A percentile compares a stretch with the other conserved stretches of the same genome.
These are phyloP conservation scores for Sphaeramia orbicularis DNA, from an alignment of 2,797 vertebrate genomes.

Conservation along the genomic window DNA sequence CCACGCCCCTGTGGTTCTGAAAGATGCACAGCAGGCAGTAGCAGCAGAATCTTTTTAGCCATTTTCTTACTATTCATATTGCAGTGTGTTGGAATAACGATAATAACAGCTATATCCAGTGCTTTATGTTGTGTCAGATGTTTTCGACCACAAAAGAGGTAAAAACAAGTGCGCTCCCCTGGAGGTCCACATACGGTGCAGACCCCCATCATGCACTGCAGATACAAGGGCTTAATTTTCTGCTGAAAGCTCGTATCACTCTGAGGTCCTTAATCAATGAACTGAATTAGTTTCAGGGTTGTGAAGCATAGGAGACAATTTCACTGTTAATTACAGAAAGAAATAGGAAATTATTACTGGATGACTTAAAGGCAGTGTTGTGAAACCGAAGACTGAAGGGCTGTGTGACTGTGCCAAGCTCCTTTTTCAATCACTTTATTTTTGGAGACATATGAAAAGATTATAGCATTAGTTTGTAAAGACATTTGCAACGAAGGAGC, in stretches of 20 bases:
- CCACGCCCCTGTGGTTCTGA: too few relatives aligned
- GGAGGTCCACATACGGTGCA: too few relatives aligned
- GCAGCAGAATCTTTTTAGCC: too few relatives aligned
- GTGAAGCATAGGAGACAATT: slow-evolving; percentile 24
- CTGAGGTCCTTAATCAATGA: slow-evolving; percentile 19
- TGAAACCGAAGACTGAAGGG: slow-evolving; percentile 7
- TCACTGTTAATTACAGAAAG: slow-evolving; percentile 34
- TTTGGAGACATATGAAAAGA: slow-evolving; percentile 18
- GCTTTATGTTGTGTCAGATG: too few relatives aligned
- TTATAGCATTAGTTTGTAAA: slow-evolving; percentile 21
- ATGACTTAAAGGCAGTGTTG: slow-evolving; percentile 17
- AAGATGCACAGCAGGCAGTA: too few relatives aligned
- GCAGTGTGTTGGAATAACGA: too few relatives aligned
- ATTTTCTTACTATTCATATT: too few relatives aligned
- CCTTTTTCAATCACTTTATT: slow-evolving; percentile 28
- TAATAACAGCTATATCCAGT: too few relatives aligned
- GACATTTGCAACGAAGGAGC: slow-evolving; percentile 33
- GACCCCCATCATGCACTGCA: slow-evolving; percentile 15
- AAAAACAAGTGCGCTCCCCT: too few relatives aligned
- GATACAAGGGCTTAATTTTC: slow-evolving; percentile 22
- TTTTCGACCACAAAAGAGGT: too few relatives aligned
- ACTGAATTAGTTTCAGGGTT: slow-evolving; percentile 5
- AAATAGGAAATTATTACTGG: slow-evolving; percentile 16
- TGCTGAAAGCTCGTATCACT: slow-evolving; percentile 5
- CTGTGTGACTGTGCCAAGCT: neutral